Conservation (phyloP, 2,888 invertebrate species). For the Scaptomyza caliginosa region DNA sequence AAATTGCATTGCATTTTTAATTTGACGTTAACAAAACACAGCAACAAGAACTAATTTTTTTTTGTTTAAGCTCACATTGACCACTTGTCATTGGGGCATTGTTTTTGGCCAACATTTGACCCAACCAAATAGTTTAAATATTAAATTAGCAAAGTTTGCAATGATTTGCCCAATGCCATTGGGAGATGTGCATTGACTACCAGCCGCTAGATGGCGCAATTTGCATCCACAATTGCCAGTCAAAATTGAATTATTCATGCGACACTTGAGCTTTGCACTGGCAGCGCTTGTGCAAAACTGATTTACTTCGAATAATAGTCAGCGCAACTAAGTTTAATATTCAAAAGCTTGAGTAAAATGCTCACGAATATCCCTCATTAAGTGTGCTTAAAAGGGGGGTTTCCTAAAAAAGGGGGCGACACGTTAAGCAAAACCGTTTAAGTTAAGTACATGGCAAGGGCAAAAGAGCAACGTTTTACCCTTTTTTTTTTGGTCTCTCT, state of each 20-base stretch:
- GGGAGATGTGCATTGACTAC: conserved; percentile 8
- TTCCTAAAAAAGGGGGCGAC: neutral
- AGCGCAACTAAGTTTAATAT: too few relatives aligned
- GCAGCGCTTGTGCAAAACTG: conserved; percentile 37
- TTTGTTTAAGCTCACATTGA: conserved; percentile 9
- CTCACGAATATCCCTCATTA: neutral
- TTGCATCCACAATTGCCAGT: conserved; percentile 46
- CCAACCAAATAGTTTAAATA: conserved; percentile 66
- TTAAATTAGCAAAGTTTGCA: conserved; percentile 52
- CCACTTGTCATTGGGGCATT: conserved; percentile 20
- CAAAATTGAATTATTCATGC: conserved; percentile 54
- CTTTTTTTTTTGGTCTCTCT: neutral
- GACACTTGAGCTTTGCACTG: conserved; percentile 49
- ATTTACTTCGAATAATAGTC: conserved; percentile 7
- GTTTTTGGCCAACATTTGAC: conserved; percentile 6
- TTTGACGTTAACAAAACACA: conserved; percentile 72
- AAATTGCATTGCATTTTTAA: conserved; percentile 76
- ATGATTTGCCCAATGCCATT: conserved; percentile 25
- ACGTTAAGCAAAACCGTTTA: conserved; percentile 3
- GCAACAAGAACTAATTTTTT: conserved; percentile 28
- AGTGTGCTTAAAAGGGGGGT: neutral
- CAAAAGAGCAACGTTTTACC: neutral
- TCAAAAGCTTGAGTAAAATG: neutral
- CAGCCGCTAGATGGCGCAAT: conserved; percentile 48
- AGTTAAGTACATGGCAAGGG: conserved; percentile 13